Evolutionary conservation across 2,797 vertebrate species (phyloP).

Genomic region (Remorina albescens): DNA sequence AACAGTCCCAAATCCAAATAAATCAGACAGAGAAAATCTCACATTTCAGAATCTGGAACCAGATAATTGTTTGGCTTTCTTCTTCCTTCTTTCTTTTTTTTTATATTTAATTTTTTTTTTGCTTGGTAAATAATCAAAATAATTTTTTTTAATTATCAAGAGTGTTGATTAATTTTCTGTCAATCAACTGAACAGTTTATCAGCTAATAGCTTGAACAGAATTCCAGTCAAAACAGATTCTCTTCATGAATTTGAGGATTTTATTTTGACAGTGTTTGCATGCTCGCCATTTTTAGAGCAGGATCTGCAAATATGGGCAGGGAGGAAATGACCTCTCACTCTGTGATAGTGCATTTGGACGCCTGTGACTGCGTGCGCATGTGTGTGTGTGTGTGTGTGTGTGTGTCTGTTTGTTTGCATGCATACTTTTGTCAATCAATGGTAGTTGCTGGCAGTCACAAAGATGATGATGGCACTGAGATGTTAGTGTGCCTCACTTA

Average conservation of each 20-base stretch:
- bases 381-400: slow-evolving; percentile 31
- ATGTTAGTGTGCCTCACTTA: slow-evolving; percentile 98
- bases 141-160: neutral
- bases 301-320: slow-evolving; percentile 33
- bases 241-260: slow-evolving; percentile 6
- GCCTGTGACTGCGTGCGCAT: neutral
- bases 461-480: slow-evolving; percentile 94
- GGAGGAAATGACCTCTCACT: slow-evolving; percentile 55
- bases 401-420: slow-evolving; percentile 73
- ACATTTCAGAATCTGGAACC: slow-evolving; percentile 9
- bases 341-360: slow-evolving; percentile 21
- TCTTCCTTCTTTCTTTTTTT: too few relatives aligned
- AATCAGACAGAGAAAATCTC: slow-evolving; percentile 20
- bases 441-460: slow-evolving; percentile 89
- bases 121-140: slow-evolving; percentile 15
- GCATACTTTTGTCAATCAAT: slow-evolving; percentile 93
- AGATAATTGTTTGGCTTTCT: slow-evolving; percentile 7
- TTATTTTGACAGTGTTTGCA: slow-evolving; percentile 9
- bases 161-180: slow-evolving; percentile 23
- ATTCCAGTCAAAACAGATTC: slow-evolving; percentile 8
- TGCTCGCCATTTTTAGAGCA: slow-evolving; percentile 1
- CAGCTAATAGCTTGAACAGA: slow-evolving; percentile 7
- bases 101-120: too few relatives aligned
- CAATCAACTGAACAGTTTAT: neutral
- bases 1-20: slow-evolving; percentile 5